Percentiles rank a stretch among this genome's conserved stretches.
Evolutionary conservation across 2,797 vertebrate genomes (phyloP).

Genomic region (Sebastes elongatus): DNA sequence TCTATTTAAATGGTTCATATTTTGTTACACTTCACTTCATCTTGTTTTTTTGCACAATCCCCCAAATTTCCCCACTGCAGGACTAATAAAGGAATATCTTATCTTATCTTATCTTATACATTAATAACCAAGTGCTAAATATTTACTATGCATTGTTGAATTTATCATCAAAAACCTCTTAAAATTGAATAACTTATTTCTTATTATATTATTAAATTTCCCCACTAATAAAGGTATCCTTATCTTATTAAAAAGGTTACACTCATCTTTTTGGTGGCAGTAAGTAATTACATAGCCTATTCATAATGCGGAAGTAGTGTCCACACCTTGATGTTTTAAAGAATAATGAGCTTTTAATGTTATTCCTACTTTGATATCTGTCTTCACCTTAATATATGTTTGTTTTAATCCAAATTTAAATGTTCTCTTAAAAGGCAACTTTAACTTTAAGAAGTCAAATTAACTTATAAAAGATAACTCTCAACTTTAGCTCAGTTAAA

Average conservation of each 20-base stretch:
- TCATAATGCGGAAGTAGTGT: conserved; percentile 67
- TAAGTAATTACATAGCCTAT: not conserved
- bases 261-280: not conserved
- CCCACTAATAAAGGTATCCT: too few species aligned
- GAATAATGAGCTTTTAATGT: not conserved
- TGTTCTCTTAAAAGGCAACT: not conserved
- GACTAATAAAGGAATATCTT: too few species aligned
- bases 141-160: not conserved
- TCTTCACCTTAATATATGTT: not conserved
- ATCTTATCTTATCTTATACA: too few species aligned
- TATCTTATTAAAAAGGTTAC: not conserved
- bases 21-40: too few species aligned
- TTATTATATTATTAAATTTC: not conserved
- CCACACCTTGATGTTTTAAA: conserved; percentile 15
- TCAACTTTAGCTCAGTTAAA: not conserved
- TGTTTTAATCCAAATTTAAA: not conserved
- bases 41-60: too few species aligned
- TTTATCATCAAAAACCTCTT: not conserved
- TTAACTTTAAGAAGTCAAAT: not conserved
- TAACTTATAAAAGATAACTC: not conserved
- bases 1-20: too few species aligned
- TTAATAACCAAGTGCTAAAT: not conserved
- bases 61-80: too few species aligned
- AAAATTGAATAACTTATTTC: not conserved
- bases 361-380: not conserved